Evolutionary conservation across 2,888 invertebrate species (phyloP).

Genomic region (Copidosoma aretas): DNA sequence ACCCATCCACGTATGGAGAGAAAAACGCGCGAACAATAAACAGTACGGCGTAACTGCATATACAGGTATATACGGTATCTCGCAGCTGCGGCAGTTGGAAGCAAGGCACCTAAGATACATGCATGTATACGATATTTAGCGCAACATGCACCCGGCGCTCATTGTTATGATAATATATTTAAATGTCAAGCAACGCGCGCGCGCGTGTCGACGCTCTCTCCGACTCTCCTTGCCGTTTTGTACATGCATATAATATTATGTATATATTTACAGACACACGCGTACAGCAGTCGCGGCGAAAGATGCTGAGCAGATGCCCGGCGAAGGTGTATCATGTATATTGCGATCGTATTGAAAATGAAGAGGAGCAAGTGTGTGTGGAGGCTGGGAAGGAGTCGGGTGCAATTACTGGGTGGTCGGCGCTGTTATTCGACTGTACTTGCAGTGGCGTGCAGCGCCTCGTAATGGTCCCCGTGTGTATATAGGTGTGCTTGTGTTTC

Average conservation of each 20-base stretch:
- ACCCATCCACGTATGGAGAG: too few relatives aligned
- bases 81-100: background rate
- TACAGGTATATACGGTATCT: too few relatives aligned
- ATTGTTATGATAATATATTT: slow-evolving; percentile 61
- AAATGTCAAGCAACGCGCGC: slow-evolving; percentile 51
- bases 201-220: background rate
- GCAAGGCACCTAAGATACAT: too few relatives aligned
- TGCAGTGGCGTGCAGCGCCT: too few relatives aligned
- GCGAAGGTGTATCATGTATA: background rate
- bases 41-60: too few relatives aligned
- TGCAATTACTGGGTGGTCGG: slow-evolving; percentile 31
- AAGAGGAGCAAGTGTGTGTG: background rate
- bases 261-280: too few relatives aligned
- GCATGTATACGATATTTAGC: slow-evolving; percentile 49
- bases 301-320: slow-evolving; percentile 26
- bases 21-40: too few relatives aligned
- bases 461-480: too few relatives aligned
- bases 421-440: slow-evolving; percentile 22
- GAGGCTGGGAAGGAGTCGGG: background rate
- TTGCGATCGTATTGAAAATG: background rate
- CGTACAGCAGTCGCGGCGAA: slow-evolving; percentile 6
- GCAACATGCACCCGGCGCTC: slow-evolving; percentile 54
- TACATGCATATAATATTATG: too few relatives aligned
- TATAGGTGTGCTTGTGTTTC: slow-evolving; percentile 9
- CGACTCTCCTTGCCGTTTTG: background rate